A percentile compares a stretch with the other conserved stretches of the same genome.
Conservation (phyloP, 2,888 invertebrate species). For the Lycocerus yunnanus region DNA sequence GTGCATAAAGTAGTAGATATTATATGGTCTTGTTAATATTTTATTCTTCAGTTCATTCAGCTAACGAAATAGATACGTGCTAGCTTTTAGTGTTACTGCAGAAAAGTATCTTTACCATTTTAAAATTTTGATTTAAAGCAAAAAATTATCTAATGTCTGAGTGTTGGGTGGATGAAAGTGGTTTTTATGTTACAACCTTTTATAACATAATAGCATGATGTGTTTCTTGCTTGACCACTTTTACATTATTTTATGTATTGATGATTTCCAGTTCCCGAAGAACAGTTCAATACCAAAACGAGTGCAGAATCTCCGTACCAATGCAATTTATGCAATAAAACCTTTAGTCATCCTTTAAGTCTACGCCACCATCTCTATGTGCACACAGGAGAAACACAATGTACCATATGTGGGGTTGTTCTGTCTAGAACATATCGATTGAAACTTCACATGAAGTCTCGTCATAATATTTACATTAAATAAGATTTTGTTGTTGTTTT, state of each 20-base stretch:
- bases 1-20: too few species aligned
- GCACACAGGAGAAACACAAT: neutral
- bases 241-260: neutral
- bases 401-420: constrained; percentile 1
- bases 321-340: neutral
- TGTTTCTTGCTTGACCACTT: neutral
- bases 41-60: too few species aligned
- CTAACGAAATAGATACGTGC: too few species aligned
- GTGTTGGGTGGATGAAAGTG: neutral
- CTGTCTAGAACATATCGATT: neutral
- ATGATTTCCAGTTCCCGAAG: neutral
- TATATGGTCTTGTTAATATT: too few species aligned
- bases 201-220: neutral
- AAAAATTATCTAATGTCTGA: neutral
- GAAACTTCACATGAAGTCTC: neutral
- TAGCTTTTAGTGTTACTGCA: too few species aligned
- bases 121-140: neutral
- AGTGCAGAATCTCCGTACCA: neutral
- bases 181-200: neutral
- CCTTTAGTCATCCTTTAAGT: constrained; percentile 6
- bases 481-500: neutral
- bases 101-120: neutral
- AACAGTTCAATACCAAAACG: neutral
- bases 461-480: neutral
- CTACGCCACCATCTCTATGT: constrained; percentile 2